phyloP scores from a whole-genome alignment of 2,888 invertebrate genomes.

The Gymnosoma rotundatum region DNA sequence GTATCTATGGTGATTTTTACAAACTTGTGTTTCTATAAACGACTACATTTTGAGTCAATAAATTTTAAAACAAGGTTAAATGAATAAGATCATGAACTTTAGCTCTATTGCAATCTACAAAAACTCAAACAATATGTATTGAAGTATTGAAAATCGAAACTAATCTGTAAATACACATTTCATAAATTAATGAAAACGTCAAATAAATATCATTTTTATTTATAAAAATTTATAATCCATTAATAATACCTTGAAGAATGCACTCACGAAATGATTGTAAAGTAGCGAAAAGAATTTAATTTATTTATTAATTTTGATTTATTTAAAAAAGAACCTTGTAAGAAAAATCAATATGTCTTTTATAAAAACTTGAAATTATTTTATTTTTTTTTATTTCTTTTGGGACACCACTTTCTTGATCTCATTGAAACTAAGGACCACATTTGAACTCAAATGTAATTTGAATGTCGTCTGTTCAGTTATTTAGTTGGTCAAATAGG shows the following conservation, averaged over 20 bases:
- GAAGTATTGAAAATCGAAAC: slow-evolving; percentile 9
- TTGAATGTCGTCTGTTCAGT: too few relatives aligned
- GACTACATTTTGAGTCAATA: slow-evolving; percentile 54
- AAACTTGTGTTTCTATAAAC: slow-evolving; percentile 54
- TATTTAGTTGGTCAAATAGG: too few relatives aligned
- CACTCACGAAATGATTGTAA: background rate
- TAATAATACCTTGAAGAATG: slow-evolving; percentile 25
- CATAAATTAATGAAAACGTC: background rate
- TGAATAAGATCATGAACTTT: slow-evolving; percentile 71
- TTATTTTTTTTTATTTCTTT: too few relatives aligned
- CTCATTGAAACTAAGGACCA: too few relatives aligned
- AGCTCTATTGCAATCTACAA: slow-evolving; percentile 44
- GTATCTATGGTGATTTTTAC: slow-evolving; percentile 11
- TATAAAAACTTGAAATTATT: too few relatives aligned
- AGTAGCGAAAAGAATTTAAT: too few relatives aligned
- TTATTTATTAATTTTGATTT: too few relatives aligned
- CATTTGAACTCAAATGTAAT: too few relatives aligned
- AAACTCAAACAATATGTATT: background rate
- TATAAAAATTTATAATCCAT: slow-evolving; percentile 19
- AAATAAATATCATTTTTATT: background rate
- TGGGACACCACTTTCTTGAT: too few relatives aligned
- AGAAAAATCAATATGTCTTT: too few relatives aligned
- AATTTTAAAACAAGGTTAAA: slow-evolving; percentile 70
- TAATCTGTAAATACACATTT: background rate
- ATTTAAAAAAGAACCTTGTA: too few relatives aligned